These are phyloP conservation scores for Siphamia tubifer DNA, from an alignment of 2,113 vertebrate species.

Conservation along the genomic window DNA sequence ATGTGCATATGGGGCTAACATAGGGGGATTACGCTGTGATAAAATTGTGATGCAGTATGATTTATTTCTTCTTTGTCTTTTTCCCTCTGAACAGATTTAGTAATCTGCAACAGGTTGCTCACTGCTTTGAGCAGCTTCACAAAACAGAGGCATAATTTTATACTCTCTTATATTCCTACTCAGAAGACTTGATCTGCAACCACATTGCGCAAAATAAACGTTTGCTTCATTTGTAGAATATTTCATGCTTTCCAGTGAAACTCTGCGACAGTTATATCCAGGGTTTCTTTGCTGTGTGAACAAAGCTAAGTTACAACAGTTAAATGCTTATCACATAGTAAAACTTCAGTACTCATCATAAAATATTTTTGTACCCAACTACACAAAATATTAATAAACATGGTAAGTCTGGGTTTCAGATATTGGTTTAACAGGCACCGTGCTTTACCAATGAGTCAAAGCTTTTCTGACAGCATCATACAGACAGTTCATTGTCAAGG, in stretches of 20 bases:
- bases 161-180: slow-evolving; percentile 4
- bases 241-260: neutral
- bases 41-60: slow-evolving; percentile 38
- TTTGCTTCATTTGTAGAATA: slow-evolving; percentile 3
- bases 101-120: slow-evolving; percentile 58
- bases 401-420: slow-evolving; percentile 25
- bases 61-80: slow-evolving; percentile 29
- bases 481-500: slow-evolving; percentile 72
- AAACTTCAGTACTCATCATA: neutral
- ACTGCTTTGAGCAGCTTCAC: slow-evolving; percentile 19
- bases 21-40: slow-evolving; percentile 48
- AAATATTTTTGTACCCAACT: slow-evolving; percentile 5
- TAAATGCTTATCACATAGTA: too few species aligned
- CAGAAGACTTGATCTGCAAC: neutral
- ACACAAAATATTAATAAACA: too few species aligned
- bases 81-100: slow-evolving; percentile 11
- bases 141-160: slow-evolving; percentile 7
- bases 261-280: neutral
- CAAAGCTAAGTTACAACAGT: too few species aligned
- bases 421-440: slow-evolving; percentile 65
- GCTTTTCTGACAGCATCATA: slow-evolving; percentile 75
- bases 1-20: slow-evolving; percentile 49
- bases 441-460: slow-evolving; percentile 67
- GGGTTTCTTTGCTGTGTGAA: neutral
- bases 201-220: neutral